Percentiles rank a stretch among this genome's conserved stretches.
phyloP scores from a whole-genome alignment of 2,797 vertebrate genomes.

The Acropternis orthonyx region DNA sequence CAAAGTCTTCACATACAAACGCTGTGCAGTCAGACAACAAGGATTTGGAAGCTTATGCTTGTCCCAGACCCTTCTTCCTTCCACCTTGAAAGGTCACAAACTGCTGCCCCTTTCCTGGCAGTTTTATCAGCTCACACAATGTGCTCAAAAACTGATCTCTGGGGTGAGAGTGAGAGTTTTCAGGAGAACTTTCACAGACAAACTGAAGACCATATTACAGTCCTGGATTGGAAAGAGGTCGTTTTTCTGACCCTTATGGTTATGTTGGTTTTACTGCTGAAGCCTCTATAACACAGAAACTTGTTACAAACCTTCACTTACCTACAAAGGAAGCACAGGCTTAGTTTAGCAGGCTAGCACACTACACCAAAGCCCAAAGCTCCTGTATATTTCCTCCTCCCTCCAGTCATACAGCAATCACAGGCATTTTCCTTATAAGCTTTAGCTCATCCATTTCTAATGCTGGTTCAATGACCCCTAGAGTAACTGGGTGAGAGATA shows the following conservation, averaged over 20 bases:
- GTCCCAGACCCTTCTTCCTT: background rate
- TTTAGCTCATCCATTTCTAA: slow-evolving; percentile 27
- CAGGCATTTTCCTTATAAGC: background rate
- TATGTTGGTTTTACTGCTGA: background rate
- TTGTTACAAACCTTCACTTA: background rate
- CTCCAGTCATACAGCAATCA: background rate
- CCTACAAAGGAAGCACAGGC: background rate
- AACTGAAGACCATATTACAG: background rate
- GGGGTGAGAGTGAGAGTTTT: background rate
- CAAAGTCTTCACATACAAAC: background rate
- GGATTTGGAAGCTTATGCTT: background rate
- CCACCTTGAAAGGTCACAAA: background rate
- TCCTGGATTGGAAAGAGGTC: background rate
- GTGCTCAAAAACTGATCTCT: background rate
- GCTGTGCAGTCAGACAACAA: background rate
- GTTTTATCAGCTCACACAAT: background rate
- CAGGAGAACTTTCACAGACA: background rate
- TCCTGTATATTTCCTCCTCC: background rate
- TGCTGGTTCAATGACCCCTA: slow-evolving; percentile 6
- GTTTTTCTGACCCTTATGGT: background rate
- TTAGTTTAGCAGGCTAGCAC: background rate
- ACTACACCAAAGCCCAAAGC: background rate
- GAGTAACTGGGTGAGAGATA: slow-evolving; percentile 14
- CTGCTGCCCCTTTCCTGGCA: background rate
- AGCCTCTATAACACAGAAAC: background rate